Conservation (phyloP, 2,888 invertebrate species). For the Coronaproctus castanopsis region DNA sequence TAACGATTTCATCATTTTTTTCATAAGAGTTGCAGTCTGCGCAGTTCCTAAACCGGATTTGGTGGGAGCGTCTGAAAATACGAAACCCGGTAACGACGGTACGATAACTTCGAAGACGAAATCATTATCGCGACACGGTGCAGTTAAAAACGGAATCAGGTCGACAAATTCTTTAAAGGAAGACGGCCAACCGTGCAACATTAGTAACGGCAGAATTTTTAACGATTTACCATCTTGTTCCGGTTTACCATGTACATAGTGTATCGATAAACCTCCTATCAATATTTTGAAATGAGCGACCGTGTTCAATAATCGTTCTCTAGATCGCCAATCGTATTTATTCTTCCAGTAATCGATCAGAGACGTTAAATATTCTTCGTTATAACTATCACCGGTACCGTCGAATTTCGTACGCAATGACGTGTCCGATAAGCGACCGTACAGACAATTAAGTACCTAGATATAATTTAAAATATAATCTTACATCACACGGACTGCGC, state of each 20-base stretch:
- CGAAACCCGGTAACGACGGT: conserved; percentile 48
- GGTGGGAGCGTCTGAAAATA: conserved; percentile 41
- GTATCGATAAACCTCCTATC: conserved; percentile 44
- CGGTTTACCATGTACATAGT: conserved; percentile 51
- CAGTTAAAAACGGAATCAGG: conserved; percentile 42
- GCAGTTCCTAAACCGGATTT: conserved; percentile 37
- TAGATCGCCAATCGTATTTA: conserved; percentile 47
- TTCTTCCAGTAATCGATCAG: conserved; percentile 66
- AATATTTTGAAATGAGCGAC: conserved; percentile 53
- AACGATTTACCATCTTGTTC: conserved; percentile 24
- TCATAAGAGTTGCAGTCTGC: conserved; percentile 37
- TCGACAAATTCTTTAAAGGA: conserved; percentile 61
- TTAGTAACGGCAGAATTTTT: conserved; percentile 44
- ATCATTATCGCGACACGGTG: conserved; percentile 30
- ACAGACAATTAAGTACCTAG: too few species aligned
- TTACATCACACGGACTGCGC: too few species aligned
- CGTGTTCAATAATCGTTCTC: conserved; percentile 46
- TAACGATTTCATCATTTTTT: conserved; percentile 46
- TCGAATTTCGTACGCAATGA: too few species aligned
- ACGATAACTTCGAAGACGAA: conserved; percentile 44
- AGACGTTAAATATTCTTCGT: too few species aligned
- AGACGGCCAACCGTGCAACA: conserved; percentile 74
- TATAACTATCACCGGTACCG: too few species aligned
- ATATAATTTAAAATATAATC: too few species aligned
- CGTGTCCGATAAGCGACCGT: too few species aligned